Evolutionary conservation across 1,140 invertebrate genomes (phyloP).

Genomic region (Cryptotermes secundus): DNA sequence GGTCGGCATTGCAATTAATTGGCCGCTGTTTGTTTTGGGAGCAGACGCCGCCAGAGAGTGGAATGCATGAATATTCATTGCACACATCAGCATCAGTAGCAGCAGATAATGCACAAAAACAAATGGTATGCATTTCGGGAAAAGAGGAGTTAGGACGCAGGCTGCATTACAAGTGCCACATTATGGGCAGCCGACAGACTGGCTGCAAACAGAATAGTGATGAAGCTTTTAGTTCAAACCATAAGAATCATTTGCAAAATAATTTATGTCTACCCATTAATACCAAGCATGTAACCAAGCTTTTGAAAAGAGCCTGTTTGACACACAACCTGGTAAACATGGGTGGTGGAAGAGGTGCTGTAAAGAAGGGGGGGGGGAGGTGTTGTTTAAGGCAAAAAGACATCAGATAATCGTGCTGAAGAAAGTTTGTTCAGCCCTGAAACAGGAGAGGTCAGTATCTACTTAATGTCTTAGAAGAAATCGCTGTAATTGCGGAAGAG

Average conservation of each 20-base stretch:
- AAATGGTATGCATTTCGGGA: neutral
- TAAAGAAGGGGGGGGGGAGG: neutral
- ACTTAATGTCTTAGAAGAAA: no score
- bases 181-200: neutral
- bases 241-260: neutral
- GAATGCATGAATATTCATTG: neutral
- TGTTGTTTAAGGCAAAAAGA: neutral
- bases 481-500: no score
- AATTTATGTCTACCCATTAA: neutral
- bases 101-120: neutral
- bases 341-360: neutral
- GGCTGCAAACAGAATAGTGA: neutral
- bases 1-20: neutral
- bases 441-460: no score
- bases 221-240: neutral
- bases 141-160: neutral
- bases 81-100: neutral
- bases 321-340: neutral
- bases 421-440: neutral
- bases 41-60: neutral
- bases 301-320: neutral
- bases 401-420: neutral
- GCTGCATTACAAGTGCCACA: neutral
- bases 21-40: neutral
- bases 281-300: neutral